Evolutionary conservation across 1,140 invertebrate species (phyloP).

Genomic region (Solenopsis invicta): DNA sequence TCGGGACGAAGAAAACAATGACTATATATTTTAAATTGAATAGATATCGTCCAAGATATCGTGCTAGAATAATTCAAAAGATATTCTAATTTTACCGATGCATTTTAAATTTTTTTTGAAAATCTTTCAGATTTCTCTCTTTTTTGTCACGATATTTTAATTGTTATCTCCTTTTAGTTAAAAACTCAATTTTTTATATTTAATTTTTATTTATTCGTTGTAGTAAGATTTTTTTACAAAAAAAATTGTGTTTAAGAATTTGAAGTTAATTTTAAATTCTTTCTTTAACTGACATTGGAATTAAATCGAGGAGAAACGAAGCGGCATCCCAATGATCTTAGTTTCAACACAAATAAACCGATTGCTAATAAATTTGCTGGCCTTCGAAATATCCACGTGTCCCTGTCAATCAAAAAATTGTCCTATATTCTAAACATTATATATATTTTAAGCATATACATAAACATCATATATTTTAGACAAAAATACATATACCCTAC

Average conservation of each 20-base stretch:
- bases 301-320: constrained; percentile 13
- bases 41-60: background rate
- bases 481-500: background rate
- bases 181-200: background rate
- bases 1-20: background rate
- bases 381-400: constrained; percentile 23
- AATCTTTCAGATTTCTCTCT: background rate
- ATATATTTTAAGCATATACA: background rate
- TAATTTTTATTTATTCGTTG: background rate
- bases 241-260: constrained; percentile 6
- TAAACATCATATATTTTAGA: background rate
- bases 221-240: background rate
- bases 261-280: background rate
- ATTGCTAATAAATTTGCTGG: constrained; percentile 60
- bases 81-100: background rate
- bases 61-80: background rate
- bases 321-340: constrained; percentile 43
- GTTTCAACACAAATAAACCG: constrained; percentile 53
- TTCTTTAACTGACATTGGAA: background rate
- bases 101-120: background rate
- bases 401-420: constrained; percentile 45
- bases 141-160: background rate
- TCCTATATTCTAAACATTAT: constrained; percentile 17
- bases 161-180: background rate
- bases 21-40: background rate